Base-by-base conservation (phyloP, 2,888 invertebrate species). In the Drosophila kambysellisi region DNA sequence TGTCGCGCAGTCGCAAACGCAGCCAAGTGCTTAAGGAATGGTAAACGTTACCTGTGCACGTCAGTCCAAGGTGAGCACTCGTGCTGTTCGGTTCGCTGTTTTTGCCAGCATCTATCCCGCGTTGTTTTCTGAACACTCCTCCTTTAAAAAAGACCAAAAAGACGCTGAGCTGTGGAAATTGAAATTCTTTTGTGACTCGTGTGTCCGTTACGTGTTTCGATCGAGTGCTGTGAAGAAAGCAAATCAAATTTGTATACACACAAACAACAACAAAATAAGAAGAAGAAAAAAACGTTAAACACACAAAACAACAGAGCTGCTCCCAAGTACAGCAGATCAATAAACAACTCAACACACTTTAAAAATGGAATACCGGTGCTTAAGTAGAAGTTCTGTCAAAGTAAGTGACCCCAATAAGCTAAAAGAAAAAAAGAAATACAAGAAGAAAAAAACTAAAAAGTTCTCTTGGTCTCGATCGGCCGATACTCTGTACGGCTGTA, bases 401-500 rank as follows among this genome's bases (percentile, higher is more conserved):
- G 93, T 93, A 93, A 93, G 93, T 93, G 93, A 93, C 93, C 92
- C 85, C 92, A 92, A 91, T 93, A 89, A 89, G 92, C 90, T 87
- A 84, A 90, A 89, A 84, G 91, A 79, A 84, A 64, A 66, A 30
- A 54, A 72, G 32, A 50, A 50, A 66, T 65, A 70, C 41, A 48
- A 39, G 29, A 72, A 25, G 20, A 57, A 57, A 39, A 50, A 72
- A 12, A 25, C 11, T 17, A 30, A 61, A 76, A 41, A 66, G 56
- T 59, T 48, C 33, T 30, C 20, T 51, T 35, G 29, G 32, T 25
- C 70, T 35, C 51, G 72, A 75, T 65, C 25, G 1, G 9, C 17
- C 35, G 50, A 64, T 70, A 73, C 80, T 58, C 58, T 66, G 43
- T 43, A 35, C n/a, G n/a, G 46, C 15, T 46, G 46, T 8, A 46